These are phyloP conservation scores for Oncorhynchus kisutch DNA, from an alignment of 2,113 vertebrate genomes.

Conservation along the genomic window DNA sequence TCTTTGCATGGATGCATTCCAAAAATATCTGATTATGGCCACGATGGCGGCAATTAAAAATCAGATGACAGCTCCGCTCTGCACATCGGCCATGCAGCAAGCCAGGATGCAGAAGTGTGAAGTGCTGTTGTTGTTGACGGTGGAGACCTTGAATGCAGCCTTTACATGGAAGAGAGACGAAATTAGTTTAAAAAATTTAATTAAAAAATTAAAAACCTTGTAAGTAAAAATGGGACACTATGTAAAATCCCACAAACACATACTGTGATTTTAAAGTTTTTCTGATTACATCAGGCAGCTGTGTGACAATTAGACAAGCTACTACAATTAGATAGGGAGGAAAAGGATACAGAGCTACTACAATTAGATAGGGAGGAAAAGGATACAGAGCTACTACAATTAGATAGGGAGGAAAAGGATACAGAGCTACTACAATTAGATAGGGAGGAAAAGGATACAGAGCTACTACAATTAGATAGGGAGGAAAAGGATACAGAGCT, in stretches of 20 bases:
- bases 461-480: too few relatives aligned
- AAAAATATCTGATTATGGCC: slow-evolving; percentile 38
- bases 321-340: neutral
- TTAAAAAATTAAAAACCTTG: too few relatives aligned
- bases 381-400: too few relatives aligned
- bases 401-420: neutral
- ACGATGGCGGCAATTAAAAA: slow-evolving; percentile 40
- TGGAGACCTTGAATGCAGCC: neutral
- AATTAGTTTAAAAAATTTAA: neutral
- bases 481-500: neutral
- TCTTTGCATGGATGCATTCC: slow-evolving; percentile 14
- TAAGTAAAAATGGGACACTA: too few relatives aligned
- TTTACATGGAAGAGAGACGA: neutral
- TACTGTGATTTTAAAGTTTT: neutral
- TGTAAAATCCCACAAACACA: neutral
- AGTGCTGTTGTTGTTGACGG: neutral
- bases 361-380: too few relatives aligned
- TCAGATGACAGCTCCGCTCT: slow-evolving; percentile 37
- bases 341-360: too few relatives aligned
- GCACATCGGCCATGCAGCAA: slow-evolving; percentile 7
- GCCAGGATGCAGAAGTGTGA: neutral
- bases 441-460: neutral
- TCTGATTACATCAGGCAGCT: neutral
- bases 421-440: too few relatives aligned
- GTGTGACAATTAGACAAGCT: neutral